Base-by-base conservation (phyloP, 64 coral and sea anemone species). In the Stichodactyla helianthus region DNA sequence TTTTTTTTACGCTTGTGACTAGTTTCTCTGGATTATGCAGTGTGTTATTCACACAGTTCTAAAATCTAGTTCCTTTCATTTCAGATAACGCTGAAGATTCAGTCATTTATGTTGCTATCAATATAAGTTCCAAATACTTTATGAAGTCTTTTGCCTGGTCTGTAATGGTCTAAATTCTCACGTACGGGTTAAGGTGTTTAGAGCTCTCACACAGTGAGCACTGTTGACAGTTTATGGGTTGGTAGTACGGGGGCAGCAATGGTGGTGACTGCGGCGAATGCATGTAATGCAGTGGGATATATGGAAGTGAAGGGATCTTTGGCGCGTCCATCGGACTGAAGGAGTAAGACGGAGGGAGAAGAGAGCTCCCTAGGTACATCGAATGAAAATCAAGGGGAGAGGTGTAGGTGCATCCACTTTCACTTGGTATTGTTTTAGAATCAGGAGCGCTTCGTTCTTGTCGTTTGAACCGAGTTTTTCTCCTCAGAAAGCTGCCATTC, bases 401-500 rank as follows among this genome's bases (percentile, higher is more conserved):
- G 9, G 79, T 62, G 52, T 93, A 97, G 52, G 71, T 50, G 54
- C 83, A 85, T 61, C 90, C 91, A 54, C 76, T 81, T 28, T 97
- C 88, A 44, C 80, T 77, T 54, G 59, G 71, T 5, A 87, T 53
- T 59, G 59, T 64, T 80, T 97, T 97, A 18, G 82, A 54, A 7
- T 97, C 94, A 6, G 88, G 87, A 63, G 84, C 85, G 31, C 82
- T 87, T 59, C 84, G 57, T 79, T 99, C 93, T 31, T 99, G 97
- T 22, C 93, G 89, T 89, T 99, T 99, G 61, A 99, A 99, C 61
- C 97, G 61, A 50, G 97, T 95, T 80, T 99, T 99, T 54, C 97
- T 81, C 83, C 97, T 86, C 20, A 99, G 90, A 87, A 99, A 99
- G 82, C 97, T 99, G 0, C 97, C 97, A 81, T 99, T 99, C 88